Conservation (phyloP, 2,888 invertebrate genomes). For the Agrotis exclamationis region DNA sequence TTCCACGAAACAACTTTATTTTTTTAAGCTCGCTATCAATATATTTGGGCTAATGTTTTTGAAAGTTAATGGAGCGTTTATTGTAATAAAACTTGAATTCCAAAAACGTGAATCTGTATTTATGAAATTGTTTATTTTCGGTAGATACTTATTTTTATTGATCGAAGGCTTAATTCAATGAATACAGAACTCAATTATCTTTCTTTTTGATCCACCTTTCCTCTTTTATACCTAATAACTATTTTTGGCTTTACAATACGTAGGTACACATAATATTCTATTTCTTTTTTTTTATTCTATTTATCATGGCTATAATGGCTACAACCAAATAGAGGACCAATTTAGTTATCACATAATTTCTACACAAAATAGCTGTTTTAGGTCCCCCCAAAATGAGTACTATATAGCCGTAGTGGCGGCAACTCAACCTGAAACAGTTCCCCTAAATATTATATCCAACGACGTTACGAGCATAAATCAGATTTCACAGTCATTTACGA, state of each 20-base stretch:
- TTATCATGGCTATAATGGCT: conserved; percentile 22
- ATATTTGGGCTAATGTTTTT: conserved; percentile 56
- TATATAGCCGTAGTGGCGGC: conserved; percentile 8
- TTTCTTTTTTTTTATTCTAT: too few relatives aligned
- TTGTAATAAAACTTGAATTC: conserved; percentile 20
- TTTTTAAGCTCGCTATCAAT: conserved; percentile 52
- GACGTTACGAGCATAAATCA: conserved; percentile 43
- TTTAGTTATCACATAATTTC: conserved; percentile 19
- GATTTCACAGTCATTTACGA: conserved; percentile 47
- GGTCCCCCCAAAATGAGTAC: background rate
- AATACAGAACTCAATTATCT: background rate
- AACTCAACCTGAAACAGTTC: conserved; percentile 28
- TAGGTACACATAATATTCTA: conserved; percentile 5
- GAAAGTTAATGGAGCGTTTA: conserved; percentile 35
- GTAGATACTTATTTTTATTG: background rate
- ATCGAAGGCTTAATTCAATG: too few relatives aligned
- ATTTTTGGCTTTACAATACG: conserved; percentile 13
- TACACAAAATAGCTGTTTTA: conserved; percentile 36
- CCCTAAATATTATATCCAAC: conserved; percentile 11
- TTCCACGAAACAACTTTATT: conserved; percentile 66
- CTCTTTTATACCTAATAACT: conserved; percentile 10
- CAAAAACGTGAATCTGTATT: conserved; percentile 37
- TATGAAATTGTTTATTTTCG: conserved; percentile 24
- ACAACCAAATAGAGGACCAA: conserved; percentile 19
- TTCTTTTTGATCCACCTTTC: background rate